These are phyloP conservation scores for Leptinotarsa rubiginosa DNA, from an alignment of 2,888 invertebrate species.

Conservation along the genomic window DNA sequence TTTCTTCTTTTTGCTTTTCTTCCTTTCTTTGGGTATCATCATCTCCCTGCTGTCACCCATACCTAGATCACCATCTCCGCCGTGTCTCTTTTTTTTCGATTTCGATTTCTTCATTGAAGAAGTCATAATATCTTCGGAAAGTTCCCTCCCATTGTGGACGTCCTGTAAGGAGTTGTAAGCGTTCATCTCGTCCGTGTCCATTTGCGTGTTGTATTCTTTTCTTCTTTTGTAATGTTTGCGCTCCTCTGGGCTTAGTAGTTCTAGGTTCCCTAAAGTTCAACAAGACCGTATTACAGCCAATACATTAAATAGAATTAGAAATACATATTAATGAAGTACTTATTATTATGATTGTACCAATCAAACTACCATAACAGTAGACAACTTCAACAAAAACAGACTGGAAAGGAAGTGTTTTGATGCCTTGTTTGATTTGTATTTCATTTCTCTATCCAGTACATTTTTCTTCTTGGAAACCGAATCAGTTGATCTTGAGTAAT, in stretches of 20 bases:
- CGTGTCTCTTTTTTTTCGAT: constrained; percentile 60
- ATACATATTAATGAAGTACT: no score
- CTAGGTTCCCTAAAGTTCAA: constrained; percentile 57
- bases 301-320: no score
- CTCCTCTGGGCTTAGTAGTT: constrained; percentile 65
- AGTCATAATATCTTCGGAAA: constrained; percentile 59
- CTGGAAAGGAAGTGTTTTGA: no score
- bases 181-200: constrained; percentile 64
- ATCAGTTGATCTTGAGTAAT: no score
- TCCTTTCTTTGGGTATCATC: constrained; percentile 66
- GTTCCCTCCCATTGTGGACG: constrained; percentile 58
- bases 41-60: constrained; percentile 65
- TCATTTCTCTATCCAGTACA: no score
- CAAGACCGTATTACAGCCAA: no score
- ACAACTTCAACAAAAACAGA: no score
- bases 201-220: constrained; percentile 59
- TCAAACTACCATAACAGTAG: no score
- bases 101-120: constrained; percentile 61
- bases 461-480: no score
- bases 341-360: no score
- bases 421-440: no score
- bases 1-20: constrained; percentile 65
- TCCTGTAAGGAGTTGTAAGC: constrained; percentile 65
- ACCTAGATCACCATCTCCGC: constrained; percentile 54
- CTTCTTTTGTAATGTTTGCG: constrained; percentile 61